phyloP scores from a whole-genome alignment of 2,888 invertebrate genomes.

The Amiota mariae region DNA sequence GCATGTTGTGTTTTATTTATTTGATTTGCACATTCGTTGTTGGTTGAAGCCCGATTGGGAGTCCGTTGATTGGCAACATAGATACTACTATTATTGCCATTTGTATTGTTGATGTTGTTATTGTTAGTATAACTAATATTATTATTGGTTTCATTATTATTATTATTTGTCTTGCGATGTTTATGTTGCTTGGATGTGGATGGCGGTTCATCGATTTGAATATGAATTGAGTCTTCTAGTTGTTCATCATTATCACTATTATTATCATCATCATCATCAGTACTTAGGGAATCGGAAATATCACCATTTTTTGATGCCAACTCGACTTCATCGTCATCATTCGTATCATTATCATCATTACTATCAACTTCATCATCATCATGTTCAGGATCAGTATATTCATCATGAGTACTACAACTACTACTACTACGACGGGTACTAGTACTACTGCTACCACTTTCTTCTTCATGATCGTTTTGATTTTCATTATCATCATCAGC shows the following conservation, averaged over 20 bases:
- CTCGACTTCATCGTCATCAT: not conserved
- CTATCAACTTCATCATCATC: not conserved
- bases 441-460: not conserved
- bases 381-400: no score
- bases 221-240: not conserved
- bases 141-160: constrained; percentile 37
- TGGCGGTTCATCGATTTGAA: not conserved
- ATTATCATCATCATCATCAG: not conserved
- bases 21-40: constrained; percentile 5
- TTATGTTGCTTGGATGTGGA: constrained; percentile 44
- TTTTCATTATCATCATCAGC: not conserved
- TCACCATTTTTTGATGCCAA: not conserved
- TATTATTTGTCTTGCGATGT: constrained; percentile 52
- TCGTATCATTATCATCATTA: not conserved
- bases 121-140: constrained; percentile 28
- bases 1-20: not conserved
- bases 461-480: not conserved
- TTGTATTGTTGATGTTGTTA: constrained; percentile 30
- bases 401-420: not conserved
- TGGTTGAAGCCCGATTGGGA: not conserved
- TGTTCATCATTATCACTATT: not conserved
- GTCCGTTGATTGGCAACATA: not conserved
- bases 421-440: not conserved
- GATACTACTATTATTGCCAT: not conserved
- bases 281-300: no score